A percentile compares a stretch with the other conserved stretches of the same genome.
phyloP scores from a whole-genome alignment of 2,113 vertebrate species.

The Romanogobio albipinnatus region DNA sequence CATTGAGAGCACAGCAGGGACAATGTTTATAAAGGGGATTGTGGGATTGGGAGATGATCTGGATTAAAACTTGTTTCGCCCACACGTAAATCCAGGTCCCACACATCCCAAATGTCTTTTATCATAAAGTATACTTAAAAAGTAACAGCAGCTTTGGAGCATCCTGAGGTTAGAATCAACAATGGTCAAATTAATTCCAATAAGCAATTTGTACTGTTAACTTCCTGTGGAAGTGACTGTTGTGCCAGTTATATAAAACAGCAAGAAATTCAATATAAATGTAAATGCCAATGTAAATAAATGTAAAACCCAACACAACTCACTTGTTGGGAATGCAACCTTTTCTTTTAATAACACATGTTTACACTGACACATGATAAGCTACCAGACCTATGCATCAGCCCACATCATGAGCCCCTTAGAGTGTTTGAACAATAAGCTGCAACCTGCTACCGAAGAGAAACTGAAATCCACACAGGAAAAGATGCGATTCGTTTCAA shows the following conservation, averaged over 20 bases:
- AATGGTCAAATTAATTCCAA: background rate
- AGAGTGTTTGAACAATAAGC: background rate
- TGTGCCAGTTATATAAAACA: background rate
- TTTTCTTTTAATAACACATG: slow-evolving; percentile 10
- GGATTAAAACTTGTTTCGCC: background rate
- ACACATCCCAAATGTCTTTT: background rate
- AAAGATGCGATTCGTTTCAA: background rate
- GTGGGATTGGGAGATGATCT: background rate
- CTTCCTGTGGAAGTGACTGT: background rate
- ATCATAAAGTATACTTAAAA: slow-evolving; percentile 6
- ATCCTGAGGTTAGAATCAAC: background rate
- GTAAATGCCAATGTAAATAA: slow-evolving; percentile 3
- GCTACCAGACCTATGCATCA: background rate
- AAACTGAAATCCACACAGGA: background rate
- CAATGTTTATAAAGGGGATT: background rate
- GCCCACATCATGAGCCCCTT: slow-evolving; percentile 32
- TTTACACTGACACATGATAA: background rate
- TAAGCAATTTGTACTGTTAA: background rate
- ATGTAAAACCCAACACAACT: background rate
- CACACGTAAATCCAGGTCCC: background rate
- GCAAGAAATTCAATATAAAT: slow-evolving; percentile 22
- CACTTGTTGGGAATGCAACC: background rate
- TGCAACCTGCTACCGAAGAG: background rate
- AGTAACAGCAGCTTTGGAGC: background rate
- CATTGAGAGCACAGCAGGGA: background rate